phyloP scores from a whole-genome alignment of 2,888 invertebrate species.

The Teleogryllus oceanicus region DNA sequence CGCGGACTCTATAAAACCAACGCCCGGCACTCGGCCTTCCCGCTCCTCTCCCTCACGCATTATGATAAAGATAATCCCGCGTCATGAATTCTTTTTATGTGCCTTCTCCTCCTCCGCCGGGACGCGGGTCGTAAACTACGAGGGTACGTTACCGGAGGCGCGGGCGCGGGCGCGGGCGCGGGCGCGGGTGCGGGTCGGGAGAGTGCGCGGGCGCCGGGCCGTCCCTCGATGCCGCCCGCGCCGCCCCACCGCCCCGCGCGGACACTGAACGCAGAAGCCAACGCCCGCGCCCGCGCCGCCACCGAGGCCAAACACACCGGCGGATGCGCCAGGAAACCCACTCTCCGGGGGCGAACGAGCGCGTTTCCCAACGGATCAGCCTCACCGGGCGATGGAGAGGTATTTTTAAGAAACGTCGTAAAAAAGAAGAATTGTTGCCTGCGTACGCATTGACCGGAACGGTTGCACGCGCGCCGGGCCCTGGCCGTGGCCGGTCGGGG shows the following conservation, averaged over 20 bases:
- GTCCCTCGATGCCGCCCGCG: too few species aligned
- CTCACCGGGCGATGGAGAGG: neutral
- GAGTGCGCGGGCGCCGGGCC: too few species aligned
- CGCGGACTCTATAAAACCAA: too few species aligned
- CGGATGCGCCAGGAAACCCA: neutral
- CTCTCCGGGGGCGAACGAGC: neutral
- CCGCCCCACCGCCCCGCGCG: neutral
- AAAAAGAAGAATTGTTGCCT: neutral
- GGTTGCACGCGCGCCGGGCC: neutral
- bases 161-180: too few species aligned
- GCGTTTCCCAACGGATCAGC: neutral
- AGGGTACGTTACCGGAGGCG: too few species aligned
- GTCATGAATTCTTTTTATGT: too few species aligned
- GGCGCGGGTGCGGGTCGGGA: too few species aligned
- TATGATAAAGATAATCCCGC: too few species aligned
- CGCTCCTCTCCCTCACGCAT: too few species aligned
- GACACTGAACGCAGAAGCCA: neutral
- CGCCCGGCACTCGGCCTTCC: too few species aligned
- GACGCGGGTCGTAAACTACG: too few species aligned
- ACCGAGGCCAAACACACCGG: neutral
- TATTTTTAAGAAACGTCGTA: neutral
- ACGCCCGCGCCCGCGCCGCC: neutral
- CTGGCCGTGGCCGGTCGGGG: neutral
- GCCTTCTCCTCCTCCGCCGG: too few species aligned
- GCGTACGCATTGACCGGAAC: neutral